These are phyloP conservation scores for Squalus acanthias DNA, from an alignment of 2,797 vertebrate genomes.

Conservation along the genomic window DNA sequence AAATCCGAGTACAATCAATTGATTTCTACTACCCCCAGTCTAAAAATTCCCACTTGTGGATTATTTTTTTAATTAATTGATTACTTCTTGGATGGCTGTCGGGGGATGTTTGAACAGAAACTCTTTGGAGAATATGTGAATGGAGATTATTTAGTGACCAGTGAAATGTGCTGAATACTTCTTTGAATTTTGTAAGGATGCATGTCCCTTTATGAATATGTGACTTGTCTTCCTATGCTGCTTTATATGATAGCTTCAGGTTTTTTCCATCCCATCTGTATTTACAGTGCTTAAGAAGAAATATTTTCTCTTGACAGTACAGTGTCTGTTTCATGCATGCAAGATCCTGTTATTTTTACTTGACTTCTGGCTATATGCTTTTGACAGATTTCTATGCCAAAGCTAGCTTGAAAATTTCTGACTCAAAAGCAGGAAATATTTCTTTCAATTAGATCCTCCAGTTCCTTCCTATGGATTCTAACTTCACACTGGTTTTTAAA, in stretches of 20 bases:
- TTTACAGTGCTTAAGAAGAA: not conserved
- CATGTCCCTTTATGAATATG: not conserved
- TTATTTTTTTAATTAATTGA: not conserved
- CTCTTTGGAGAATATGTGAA: not conserved
- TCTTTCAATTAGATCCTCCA: not conserved
- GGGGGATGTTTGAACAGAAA: not conserved
- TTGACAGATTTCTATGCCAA: not conserved
- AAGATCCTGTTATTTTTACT: not conserved
- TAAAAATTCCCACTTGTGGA: not conserved
- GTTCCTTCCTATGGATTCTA: not conserved
- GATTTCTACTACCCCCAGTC: not conserved
- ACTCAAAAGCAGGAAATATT: not conserved
- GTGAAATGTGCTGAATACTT: not conserved
- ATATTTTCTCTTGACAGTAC: not conserved
- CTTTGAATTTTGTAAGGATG: not conserved
- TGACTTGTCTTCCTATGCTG: not conserved
- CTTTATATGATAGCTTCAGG: not conserved
- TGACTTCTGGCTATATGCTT: not conserved
- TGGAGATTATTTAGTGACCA: not conserved
- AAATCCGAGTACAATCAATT: no score
- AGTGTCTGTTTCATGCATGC: not conserved
- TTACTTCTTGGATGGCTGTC: not conserved
- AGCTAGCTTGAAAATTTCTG: not conserved
- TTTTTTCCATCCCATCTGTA: conserved; percentile 19
- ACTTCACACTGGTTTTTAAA: not conserved